A percentile compares a stretch with the other conserved stretches of the same genome.
These are phyloP conservation scores for Cinclus cinclus DNA, from an alignment of 2,113 vertebrate species.

Conservation along the genomic window DNA sequence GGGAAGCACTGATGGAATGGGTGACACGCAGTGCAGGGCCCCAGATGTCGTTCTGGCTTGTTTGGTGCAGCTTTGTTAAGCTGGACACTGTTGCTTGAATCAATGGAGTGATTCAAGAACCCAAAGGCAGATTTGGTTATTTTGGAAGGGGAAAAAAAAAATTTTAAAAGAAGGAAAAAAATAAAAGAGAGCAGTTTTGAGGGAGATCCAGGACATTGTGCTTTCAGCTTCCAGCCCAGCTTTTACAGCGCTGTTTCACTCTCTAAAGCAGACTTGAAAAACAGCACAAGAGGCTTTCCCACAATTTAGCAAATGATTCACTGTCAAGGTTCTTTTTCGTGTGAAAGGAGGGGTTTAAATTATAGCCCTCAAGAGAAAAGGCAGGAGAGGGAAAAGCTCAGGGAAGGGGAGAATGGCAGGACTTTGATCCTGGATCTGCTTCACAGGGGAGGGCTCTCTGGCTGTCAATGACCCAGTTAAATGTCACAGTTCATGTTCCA, in stretches of 20 bases:
- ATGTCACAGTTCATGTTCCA: slow-evolving; percentile 35
- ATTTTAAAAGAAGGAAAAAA: background rate
- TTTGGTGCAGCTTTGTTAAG: background rate
- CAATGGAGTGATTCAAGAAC: slow-evolving; percentile 72
- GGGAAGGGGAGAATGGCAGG: background rate
- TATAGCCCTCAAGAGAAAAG: background rate
- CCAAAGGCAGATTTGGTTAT: slow-evolving; percentile 62
- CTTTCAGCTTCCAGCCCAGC: background rate
- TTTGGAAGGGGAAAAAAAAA: background rate
- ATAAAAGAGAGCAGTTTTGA: slow-evolving; percentile 54
- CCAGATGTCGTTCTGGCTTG: background rate
- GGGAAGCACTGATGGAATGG: slow-evolving; percentile 54
- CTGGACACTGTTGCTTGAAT: slow-evolving; percentile 68
- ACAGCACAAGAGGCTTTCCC: background rate
- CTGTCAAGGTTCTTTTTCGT: background rate
- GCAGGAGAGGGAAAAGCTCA: background rate
- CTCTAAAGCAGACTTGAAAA: background rate
- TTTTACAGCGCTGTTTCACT: background rate
- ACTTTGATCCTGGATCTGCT: slow-evolving; percentile 77
- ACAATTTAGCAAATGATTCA: background rate
- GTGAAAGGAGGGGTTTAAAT: background rate
- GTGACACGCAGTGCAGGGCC: slow-evolving; percentile 22
- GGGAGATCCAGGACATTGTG: slow-evolving; percentile 75
- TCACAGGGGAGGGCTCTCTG: slow-evolving; percentile 29
- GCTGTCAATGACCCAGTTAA: slow-evolving; percentile 36